A percentile compares a stretch with the other conserved stretches of the same genome.
These are phyloP conservation scores for Tenthredo distinguenda DNA, from an alignment of 2,888 invertebrate genomes.

Conservation along the genomic window DNA sequence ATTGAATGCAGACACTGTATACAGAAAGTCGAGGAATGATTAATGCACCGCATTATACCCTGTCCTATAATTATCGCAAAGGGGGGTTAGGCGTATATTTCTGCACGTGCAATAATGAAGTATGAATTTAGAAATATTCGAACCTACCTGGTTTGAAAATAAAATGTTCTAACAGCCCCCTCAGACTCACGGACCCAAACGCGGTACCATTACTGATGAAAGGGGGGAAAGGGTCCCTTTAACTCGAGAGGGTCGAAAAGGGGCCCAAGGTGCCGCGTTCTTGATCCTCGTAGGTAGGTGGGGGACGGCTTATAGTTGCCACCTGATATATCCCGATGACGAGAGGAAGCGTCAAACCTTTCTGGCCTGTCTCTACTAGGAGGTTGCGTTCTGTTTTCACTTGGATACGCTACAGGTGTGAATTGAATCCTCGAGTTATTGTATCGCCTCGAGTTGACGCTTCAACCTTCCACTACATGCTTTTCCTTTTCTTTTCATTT, in stretches of 20 bases:
- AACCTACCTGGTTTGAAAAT: background rate
- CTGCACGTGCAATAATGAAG: background rate
- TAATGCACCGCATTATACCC: background rate
- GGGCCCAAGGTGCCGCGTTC: constrained; percentile 42
- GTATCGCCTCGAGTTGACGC: constrained; percentile 32
- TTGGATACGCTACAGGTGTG: constrained; percentile 46
- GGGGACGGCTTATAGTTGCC: constrained; percentile 57
- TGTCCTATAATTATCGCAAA: background rate
- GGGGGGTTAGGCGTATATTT: background rate
- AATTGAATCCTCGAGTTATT: constrained; percentile 46
- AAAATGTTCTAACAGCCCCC: constrained; percentile 37
- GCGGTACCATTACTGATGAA: constrained; percentile 43
- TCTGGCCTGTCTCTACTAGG: background rate
- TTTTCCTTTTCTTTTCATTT: background rate
- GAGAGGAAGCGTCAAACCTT: constrained; percentile 44
- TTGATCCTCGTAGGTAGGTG: constrained; percentile 30
- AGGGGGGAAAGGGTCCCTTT: constrained; percentile 45
- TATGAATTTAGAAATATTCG: background rate
- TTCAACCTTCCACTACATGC: background rate
- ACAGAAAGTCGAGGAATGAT: background rate
- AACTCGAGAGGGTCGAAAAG: constrained; percentile 48
- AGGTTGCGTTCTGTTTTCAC: constrained; percentile 43
- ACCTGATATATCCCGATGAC: constrained; percentile 58
- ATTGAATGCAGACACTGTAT: background rate
- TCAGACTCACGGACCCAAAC: constrained; percentile 9